Percentiles rank a stretch among this genome's conserved stretches.
phyloP scores from a whole-genome alignment of 2,113 vertebrate genomes.

The Seriola dumerili region DNA sequence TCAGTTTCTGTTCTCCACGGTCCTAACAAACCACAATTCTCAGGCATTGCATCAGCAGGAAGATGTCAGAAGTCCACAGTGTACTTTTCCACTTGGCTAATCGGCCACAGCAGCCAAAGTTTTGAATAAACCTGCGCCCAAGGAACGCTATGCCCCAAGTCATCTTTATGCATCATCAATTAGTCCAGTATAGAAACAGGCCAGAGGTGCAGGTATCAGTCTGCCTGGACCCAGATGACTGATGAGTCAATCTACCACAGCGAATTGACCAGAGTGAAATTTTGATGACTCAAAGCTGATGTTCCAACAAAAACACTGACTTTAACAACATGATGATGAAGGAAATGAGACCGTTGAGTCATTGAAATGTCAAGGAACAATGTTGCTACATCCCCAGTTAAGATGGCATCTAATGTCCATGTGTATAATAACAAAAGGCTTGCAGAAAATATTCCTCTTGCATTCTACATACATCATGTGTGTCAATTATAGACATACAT shows the following conservation, averaged over 20 bases:
- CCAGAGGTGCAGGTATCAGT: conserved; percentile 7
- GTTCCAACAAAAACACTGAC: conserved; percentile 3
- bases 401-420: background rate
- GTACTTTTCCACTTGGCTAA: conserved; percentile 10
- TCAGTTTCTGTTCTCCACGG: background rate
- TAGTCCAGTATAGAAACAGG: background rate
- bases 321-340: background rate
- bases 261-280: background rate
- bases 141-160: conserved; percentile 7
- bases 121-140: conserved; percentile 17
- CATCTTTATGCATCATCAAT: conserved; percentile 47
- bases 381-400: background rate
- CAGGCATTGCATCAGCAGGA: background rate
- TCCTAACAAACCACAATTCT: background rate
- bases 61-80: conserved; percentile 4
- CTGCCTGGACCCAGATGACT: conserved; percentile 17
- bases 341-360: conserved; percentile 30
- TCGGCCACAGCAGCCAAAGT: conserved; percentile 1
- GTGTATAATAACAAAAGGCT: background rate
- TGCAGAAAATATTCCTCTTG: background rate
- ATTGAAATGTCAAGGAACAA: background rate
- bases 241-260: conserved; percentile 34
- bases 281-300: conserved; percentile 36
- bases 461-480: background rate
- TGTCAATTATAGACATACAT: background rate